phyloP scores from a whole-genome alignment of 2,113 vertebrate genomes.

The Orcinus orca region DNA sequence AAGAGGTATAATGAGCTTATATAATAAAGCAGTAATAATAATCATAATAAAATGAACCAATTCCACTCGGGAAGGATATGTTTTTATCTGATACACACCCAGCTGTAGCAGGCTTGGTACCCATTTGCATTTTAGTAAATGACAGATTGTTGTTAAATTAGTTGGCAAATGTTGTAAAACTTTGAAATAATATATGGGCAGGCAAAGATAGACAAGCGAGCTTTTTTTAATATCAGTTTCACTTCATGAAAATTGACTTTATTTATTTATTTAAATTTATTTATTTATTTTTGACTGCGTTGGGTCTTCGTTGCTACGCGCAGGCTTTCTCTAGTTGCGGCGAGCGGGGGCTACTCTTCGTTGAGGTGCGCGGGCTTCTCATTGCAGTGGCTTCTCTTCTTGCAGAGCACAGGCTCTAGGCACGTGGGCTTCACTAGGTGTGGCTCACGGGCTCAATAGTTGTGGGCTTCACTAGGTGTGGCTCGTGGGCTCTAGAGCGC shows the following conservation, averaged over 20 bases:
- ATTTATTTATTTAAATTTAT: neutral
- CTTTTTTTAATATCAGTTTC: conserved; percentile 11
- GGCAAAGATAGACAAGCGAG: conserved; percentile 24
- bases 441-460: no score
- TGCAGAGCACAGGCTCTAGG: no score
- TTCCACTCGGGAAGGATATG: neutral
- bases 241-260: conserved; percentile 52
- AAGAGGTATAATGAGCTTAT: conserved; percentile 15
- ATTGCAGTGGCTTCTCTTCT: no score
- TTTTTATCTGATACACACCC: conserved; percentile 17
- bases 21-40: conserved; percentile 43
- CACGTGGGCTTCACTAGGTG: no score
- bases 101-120: conserved; percentile 36
- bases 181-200: conserved; percentile 21
- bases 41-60: conserved; percentile 54
- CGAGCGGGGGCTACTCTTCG: no score
- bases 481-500: no score
- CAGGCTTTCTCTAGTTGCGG: no score
- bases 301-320: no score
- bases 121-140: conserved; percentile 65
- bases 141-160: conserved; percentile 54
- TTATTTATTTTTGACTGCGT: neutral
- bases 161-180: conserved; percentile 44
- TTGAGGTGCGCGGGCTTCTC: no score
- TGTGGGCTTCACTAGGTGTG: no score